Evolutionary conservation across 2,888 invertebrate species (phyloP), one percentile per base, ranked within the genome.

Genomic region (Euphydryas editha): DNA sequence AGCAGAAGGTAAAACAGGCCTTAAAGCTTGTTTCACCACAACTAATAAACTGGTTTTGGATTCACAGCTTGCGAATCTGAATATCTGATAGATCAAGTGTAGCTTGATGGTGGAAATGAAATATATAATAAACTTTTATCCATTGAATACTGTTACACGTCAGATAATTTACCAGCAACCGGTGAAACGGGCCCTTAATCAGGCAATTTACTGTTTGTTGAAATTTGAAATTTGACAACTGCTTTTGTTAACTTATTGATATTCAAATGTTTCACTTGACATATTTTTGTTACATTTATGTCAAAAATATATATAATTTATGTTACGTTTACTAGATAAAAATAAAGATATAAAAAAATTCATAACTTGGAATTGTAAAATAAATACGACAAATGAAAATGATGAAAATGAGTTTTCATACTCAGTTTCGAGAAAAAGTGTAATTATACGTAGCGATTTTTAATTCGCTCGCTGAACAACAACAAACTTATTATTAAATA

Each of bases 201-300:
- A 30, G 0, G 8, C 30, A 30, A 30, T 30, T 5, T 30, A 3
- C 30, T 30, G 30, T 30, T 30, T 30, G 1, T 30, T 30, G 30
- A 30, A 30, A 30, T 30, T 30, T 30, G 5, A 30, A 30, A 30
- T 30, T 7, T 4, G 30, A 30, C 30, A 30, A 30, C 5, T 30
- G n/a, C 0, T 44, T 44, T 44, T 44, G 11, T 44, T 15, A n/a
- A 39, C 13, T 39, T 39, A 11, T 39, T n/a, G 5, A 44, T 44
- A 44, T 44, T 15, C 42, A n/a, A 44, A 15, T n/a, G n/a, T 13
- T 54, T n/a, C n/a, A 15, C 15, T 30, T 51, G 15, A 64, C 18
- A 20, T 64, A 51, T 42, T 42, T 59, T n/a, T 36, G 42, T 64
- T 63, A 58, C 17, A 51, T 64, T 59, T 62, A 57, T 62, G 42